Evolutionary conservation across 2,113 vertebrate species (phyloP), one percentile per base, ranked within the genome.

Genomic region (Sialia sialis): DNA sequence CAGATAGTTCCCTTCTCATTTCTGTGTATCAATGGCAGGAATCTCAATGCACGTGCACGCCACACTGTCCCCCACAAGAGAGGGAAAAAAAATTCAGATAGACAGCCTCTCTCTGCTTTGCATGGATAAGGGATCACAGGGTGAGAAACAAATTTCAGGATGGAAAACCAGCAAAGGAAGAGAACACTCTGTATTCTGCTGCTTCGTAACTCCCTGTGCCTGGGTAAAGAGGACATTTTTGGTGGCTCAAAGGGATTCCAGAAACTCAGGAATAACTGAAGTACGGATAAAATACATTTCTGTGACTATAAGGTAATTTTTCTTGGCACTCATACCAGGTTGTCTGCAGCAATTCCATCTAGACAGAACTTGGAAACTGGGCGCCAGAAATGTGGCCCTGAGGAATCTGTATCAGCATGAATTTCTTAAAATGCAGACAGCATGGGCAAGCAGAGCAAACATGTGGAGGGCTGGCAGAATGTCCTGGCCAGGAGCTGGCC

Each of bases 21-120:
- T 69, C 54, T 80, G 59, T 49, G 18, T 14, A 38, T 59, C 59
- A 22, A 7, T 7, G 44, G 26, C 60, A 44, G 3, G 9, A 81
- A 36, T 19, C 48, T 51, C 46, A 48, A 34, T 85, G 34, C 22
- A 49, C 1, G 2, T 3, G 11, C 19, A 26, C 32, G 52, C 16
- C 20, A 5, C n/a, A 0, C 5, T 34, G 56, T 10, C 43, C 23
- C 36, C 27, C 29, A 16, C n/a, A 41, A 34, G 26, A 7, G 44
- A 15, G 22, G 1, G 1, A 48, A 7, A 22, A 2, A 44, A 60
- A 62, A 21, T 43, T 30, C 1, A 1, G 7, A 13, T 1, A 19
- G 17, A 16, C 29, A 70, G 56, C 7, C 16, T 29, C 58, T 48
- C 58, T 39, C 32, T 78, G 60, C 43, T 51, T 39, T 13, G 43